Evolutionary conservation across 30 jellyfish, hydroid and myxozoan genomes (phyloP).

Genomic region (Haliclystus octoradiatus): DNA sequence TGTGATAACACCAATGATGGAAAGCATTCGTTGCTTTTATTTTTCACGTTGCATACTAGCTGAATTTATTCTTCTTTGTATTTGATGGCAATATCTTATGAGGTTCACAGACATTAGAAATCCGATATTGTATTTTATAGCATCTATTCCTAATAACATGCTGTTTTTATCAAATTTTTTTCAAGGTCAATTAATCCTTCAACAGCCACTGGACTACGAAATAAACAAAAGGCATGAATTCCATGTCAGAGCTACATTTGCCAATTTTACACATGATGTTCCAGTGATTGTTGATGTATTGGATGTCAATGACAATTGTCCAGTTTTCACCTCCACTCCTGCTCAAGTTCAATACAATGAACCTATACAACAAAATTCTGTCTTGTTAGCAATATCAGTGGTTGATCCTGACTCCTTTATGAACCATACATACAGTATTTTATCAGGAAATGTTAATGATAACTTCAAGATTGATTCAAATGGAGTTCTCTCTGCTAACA

Average conservation of each 20-base stretch:
- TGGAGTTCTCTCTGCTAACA: slow-evolving; percentile 36
- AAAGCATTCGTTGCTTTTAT: too few species aligned
- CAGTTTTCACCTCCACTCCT: background rate
- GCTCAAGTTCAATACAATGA: slow-evolving; percentile 1
- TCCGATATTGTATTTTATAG: too few species aligned
- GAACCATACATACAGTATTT: slow-evolving; percentile 5
- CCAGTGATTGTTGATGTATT: background rate
- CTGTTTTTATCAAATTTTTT: too few species aligned
- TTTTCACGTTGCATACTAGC: too few species aligned
- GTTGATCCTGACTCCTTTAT: slow-evolving; percentile 53
- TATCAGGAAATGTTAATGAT: slow-evolving; percentile 12
- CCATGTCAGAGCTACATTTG: background rate
- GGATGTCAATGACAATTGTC: background rate
- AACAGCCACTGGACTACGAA: background rate
- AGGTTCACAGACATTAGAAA: too few species aligned
- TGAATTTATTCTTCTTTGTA: too few species aligned
- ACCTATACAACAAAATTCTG: slow-evolving; percentile 26
- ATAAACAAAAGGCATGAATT: too few species aligned
- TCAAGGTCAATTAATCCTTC: too few species aligned
- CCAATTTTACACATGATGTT: background rate
- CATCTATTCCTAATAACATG: too few species aligned
- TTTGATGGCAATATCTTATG: too few species aligned
- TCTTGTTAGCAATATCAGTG: slow-evolving; percentile 39
- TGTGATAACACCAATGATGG: background rate
- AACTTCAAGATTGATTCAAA: slow-evolving; percentile 6